Conservation (phyloP, 2,797 vertebrate genomes). For the Harpagifer antarcticus region DNA sequence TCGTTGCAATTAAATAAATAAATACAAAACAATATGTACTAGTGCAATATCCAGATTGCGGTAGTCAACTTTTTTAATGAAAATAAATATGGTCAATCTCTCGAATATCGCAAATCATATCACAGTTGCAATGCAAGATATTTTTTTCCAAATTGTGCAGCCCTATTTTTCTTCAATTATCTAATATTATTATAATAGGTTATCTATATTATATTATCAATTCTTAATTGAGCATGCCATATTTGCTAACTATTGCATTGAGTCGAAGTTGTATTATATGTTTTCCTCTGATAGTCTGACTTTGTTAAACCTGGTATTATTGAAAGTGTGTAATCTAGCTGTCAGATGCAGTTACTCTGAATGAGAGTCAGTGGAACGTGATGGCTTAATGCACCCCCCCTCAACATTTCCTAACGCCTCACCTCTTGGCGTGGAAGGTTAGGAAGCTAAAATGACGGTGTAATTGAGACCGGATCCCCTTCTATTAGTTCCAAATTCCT, state of each 20-base stretch:
- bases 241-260: too few relatives aligned
- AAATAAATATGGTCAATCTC: too few relatives aligned
- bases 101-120: too few relatives aligned
- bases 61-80: too few relatives aligned
- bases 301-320: not conserved
- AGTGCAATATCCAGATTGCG: too few relatives aligned
- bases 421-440: slow-evolving; percentile 18
- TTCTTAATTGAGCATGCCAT: too few relatives aligned
- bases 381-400: slow-evolving; percentile 16
- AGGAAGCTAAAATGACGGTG: slow-evolving; percentile 27
- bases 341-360: slow-evolving; percentile 31
- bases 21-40: too few relatives aligned
- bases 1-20: too few relatives aligned
- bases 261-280: too few relatives aligned
- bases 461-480: slow-evolving; percentile 56
- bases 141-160: too few relatives aligned
- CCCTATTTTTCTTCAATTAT: not conserved
- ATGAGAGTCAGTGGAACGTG: slow-evolving; percentile 18
- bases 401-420: slow-evolving; percentile 34
- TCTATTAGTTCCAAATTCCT: slow-evolving; percentile 52
- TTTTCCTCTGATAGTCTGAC: not conserved
- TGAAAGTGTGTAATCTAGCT: slow-evolving; percentile 17
- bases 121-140: too few relatives aligned
- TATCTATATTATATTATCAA: not conserved
- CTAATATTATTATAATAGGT: not conserved